These are phyloP conservation scores for Parapristionchus giblindavisi DNA, from an alignment of 2,888 invertebrate species.

Conservation along the genomic window DNA sequence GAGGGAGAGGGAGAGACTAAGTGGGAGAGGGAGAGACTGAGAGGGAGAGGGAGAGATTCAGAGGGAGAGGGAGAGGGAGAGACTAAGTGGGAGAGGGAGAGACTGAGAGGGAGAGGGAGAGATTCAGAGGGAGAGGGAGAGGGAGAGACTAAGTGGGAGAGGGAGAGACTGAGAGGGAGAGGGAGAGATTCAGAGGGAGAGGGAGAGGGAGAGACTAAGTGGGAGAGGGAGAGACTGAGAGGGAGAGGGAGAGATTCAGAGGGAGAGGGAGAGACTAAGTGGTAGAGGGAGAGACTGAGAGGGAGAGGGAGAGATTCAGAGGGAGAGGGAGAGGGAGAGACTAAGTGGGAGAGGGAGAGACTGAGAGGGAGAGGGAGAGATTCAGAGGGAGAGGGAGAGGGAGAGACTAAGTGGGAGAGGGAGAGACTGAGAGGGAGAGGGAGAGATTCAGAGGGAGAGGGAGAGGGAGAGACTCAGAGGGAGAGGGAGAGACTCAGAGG, in stretches of 20 bases:
- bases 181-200: constrained; percentile 1
- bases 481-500: too few relatives aligned
- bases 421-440: too few relatives aligned
- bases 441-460: too few relatives aligned
- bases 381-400: too few relatives aligned
- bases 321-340: background rate
- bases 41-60: background rate
- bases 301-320: background rate
- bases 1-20: background rate
- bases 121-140: constrained; percentile 2
- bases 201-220: background rate
- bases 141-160: background rate
- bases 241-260: background rate
- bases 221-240: background rate
- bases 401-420: too few relatives aligned
- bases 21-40: background rate
- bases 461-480: too few relatives aligned
- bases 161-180: background rate
- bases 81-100: background rate
- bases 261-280: too few relatives aligned
- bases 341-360: background rate
- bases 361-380: background rate
- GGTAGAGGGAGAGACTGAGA: background rate
- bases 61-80: background rate
- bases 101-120: background rate